Percentiles rank a stretch among this genome's conserved stretches.
phyloP scores from a whole-genome alignment of 2,888 invertebrate species.

The Mallateleia sp. region DNA sequence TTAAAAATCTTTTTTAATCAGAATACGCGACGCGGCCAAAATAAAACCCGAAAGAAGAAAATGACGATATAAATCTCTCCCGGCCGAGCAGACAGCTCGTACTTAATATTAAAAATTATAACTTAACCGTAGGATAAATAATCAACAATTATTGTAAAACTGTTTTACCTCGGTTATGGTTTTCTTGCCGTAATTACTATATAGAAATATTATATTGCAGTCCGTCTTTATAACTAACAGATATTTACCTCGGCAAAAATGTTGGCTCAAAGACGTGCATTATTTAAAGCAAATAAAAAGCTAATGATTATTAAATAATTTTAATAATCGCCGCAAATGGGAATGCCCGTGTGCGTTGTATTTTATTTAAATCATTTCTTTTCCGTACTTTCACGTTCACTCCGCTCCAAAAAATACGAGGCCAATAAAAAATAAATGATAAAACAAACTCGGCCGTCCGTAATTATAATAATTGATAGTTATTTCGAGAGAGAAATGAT shows the following conservation, averaged over 20 bases:
- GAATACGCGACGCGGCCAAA: conserved; percentile 39
- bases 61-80: conserved; percentile 53
- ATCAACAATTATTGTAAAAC: conserved; percentile 71
- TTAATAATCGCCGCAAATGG: conserved; percentile 23
- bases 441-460: conserved; percentile 9
- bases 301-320: conserved; percentile 48
- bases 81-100: conserved; percentile 14
- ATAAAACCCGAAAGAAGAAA: conserved; percentile 62
- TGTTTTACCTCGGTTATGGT: conserved; percentile 58
- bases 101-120: conserved; percentile 65
- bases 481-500: conserved; percentile 9
- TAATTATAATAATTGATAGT: conserved; percentile 54
- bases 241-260: conserved; percentile 61
- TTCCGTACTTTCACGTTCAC: conserved; percentile 7
- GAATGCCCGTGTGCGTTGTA: background rate
- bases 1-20: conserved; percentile 62
- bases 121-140: conserved; percentile 70
- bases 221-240: conserved; percentile 51
- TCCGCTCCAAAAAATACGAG: conserved; percentile 15
- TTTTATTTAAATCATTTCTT: conserved; percentile 32
- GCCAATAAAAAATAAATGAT: conserved; percentile 31
- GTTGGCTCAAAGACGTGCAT: conserved; percentile 49
- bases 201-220: conserved; percentile 64
- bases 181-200: conserved; percentile 62
- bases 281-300: conserved; percentile 57